Percentiles rank a stretch among this genome's conserved stretches.
Evolutionary conservation across 2,113 vertebrate genomes (phyloP).

Genomic region (Nansenia antarctica): DNA sequence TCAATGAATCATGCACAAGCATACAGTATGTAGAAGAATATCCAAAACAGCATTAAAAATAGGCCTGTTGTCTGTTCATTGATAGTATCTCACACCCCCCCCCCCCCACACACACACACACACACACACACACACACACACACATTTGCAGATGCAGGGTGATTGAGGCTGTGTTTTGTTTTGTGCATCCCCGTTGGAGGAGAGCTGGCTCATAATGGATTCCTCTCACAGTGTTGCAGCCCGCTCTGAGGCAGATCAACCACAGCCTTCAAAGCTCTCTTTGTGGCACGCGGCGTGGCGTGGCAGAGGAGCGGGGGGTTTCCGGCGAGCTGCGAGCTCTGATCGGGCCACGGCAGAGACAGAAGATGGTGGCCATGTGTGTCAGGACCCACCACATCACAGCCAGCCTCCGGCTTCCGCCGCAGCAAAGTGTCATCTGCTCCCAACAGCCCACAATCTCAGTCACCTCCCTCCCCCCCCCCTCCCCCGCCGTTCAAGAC

Average conservation of each 20-base stretch:
- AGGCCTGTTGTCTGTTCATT: background rate
- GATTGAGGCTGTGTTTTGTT: background rate
- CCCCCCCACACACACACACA: background rate
- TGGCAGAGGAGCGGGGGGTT: slow-evolving; percentile 17
- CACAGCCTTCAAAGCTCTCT: slow-evolving; percentile 7
- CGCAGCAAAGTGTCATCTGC: slow-evolving; percentile 43
- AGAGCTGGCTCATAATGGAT: background rate
- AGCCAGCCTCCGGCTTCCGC: slow-evolving; percentile 29
- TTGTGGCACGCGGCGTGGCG: slow-evolving; percentile 16
- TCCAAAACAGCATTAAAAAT: background rate
- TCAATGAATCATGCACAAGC: no score
- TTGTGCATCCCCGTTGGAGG: background rate
- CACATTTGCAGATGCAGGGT: background rate
- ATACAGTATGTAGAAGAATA: background rate
- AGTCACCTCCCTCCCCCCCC: background rate
- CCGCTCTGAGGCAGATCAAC: slow-evolving; percentile 8
- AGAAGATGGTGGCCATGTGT: slow-evolving; percentile 54
- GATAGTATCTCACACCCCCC: background rate
- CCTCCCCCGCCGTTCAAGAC: background rate
- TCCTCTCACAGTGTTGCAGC: background rate
- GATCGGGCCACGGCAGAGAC: slow-evolving; percentile 36
- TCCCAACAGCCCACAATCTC: slow-evolving; percentile 19
- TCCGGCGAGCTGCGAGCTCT: slow-evolving; percentile 32
- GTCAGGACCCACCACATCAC: slow-evolving; percentile 57
- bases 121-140: background rate